Conservation (phyloP, 2,797 vertebrate genomes). For the Rhinatrema bivittatum region DNA sequence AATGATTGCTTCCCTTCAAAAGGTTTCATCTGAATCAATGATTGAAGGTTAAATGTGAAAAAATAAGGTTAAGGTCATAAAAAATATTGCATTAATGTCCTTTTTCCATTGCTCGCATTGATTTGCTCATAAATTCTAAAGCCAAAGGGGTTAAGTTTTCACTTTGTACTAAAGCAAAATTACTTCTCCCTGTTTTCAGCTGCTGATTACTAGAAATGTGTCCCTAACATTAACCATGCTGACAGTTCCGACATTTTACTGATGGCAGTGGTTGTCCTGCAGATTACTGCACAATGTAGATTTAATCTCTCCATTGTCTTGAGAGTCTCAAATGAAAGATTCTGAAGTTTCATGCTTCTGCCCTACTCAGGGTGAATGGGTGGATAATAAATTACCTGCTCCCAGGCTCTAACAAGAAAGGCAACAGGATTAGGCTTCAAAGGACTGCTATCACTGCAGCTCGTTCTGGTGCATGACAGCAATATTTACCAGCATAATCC, state of each 20-base stretch:
- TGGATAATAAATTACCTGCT: conserved; percentile 49
- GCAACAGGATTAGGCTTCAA: conserved; percentile 44
- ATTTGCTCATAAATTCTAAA: conserved; percentile 15
- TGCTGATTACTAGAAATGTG: conserved; percentile 21
- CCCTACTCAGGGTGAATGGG: conserved; percentile 48
- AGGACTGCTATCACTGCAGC: conserved; percentile 39
- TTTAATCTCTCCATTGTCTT: conserved; percentile 41
- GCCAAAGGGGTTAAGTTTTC: conserved; percentile 18
- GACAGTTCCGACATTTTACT: conserved; percentile 36
- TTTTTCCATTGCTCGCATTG: too few relatives aligned
- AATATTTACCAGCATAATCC: conserved; percentile 57
- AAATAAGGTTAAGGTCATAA: too few relatives aligned
- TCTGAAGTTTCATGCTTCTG: conserved; percentile 39
- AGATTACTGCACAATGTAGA: conserved; percentile 39
- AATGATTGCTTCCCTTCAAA: too few relatives aligned
- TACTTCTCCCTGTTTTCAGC: conserved; percentile 20
- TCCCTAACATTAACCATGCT: conserved; percentile 30
- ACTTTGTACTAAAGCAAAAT: conserved; percentile 30
- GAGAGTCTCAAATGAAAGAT: conserved; percentile 33
- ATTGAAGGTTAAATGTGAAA: too few relatives aligned
- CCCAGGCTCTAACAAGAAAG: conserved; percentile 23
- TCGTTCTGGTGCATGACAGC: conserved; percentile 44
- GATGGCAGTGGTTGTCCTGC: conserved; percentile 14
- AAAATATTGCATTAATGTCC: too few relatives aligned
- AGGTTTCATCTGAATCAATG: too few relatives aligned